Evolutionary conservation across 2,797 vertebrate genomes (phyloP).

Genomic region (Naso thynnoides): DNA sequence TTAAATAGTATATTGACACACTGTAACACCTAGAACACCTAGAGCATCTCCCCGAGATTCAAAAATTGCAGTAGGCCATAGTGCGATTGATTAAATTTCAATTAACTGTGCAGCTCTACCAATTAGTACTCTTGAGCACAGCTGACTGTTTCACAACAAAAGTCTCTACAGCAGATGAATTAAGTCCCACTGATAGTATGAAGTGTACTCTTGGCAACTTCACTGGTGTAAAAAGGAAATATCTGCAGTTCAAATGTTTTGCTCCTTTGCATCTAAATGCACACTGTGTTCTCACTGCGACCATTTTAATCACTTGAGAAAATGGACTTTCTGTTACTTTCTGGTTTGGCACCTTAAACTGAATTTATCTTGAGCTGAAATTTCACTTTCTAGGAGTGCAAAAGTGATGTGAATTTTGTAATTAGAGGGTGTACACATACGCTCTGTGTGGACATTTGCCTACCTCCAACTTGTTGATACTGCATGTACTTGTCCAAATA

Average conservation of each 20-base stretch:
- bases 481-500: too few relatives aligned
- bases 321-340: not conserved
- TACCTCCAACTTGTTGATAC: too few relatives aligned
- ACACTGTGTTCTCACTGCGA: conserved; percentile 1
- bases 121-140: not conserved
- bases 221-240: conserved; percentile 20
- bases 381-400: not conserved
- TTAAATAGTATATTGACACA: too few relatives aligned
- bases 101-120: too few relatives aligned
- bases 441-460: too few relatives aligned
- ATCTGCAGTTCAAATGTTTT: conserved; percentile 25
- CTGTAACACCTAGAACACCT: too few relatives aligned
- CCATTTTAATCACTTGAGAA: not conserved
- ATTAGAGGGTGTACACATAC: too few relatives aligned
- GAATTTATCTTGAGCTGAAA: not conserved
- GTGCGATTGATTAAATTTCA: too few relatives aligned
- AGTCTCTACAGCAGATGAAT: conserved; percentile 3
- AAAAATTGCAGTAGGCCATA: too few relatives aligned
- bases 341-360: not conserved
- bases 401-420: not conserved
- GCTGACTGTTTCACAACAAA: conserved; percentile 5
- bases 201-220: conserved; percentile 8
- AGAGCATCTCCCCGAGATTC: too few relatives aligned
- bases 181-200: not conserved
- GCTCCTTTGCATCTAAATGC: conserved; percentile 20